Evolutionary conservation across 1,140 invertebrate genomes (phyloP), one percentile per base, ranked within the genome.

Genomic region (Batillaria attramentaria): DNA sequence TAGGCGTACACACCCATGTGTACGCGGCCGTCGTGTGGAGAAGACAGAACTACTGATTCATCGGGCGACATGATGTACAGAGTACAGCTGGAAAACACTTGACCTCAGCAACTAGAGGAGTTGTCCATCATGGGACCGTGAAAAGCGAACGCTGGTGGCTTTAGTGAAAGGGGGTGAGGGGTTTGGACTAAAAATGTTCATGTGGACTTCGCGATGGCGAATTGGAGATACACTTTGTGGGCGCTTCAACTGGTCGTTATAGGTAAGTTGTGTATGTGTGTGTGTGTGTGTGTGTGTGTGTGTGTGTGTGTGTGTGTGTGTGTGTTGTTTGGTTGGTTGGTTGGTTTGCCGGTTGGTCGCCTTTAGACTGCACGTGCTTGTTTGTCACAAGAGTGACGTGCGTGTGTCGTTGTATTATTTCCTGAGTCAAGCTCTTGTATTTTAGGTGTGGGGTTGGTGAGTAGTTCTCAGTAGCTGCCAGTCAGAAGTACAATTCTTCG

Each of bases 271-370:
- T 24, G 24, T 70, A 16, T 43, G 41, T 70, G 37, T 41, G 16
- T 28, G 28, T 70, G 37, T 70, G 68, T 70, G 39, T 50, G 46
- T 35, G 70, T 50, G 43, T 72, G 2, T 50, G 43, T 50, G 31
- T 54, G 70, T 72, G 70, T 54, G 70, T 54, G 70, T 54, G 70
- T 50, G 41, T 72, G 43, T 72, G 69, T 43, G 42, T 72, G 69
- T 72, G 42, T 72, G 69, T 72, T 31, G 33, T 39, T 72, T 35
- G 33, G 41, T 72, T 35, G 33, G 43, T 72, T 16, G 6, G 24
- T 37, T 13, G 6, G 37, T 24, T 18, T 33, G 65, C 13, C 10
- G 20, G 1, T 16, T 1, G 20, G 8, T 0, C 2, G 20, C 6
- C 2, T 1, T 20, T 20, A 54, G n/a, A 54, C 18, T 20, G n/a